phyloP scores from a whole-genome alignment of 2,797 vertebrate genomes.

The Paramormyrops hopkinsi region DNA sequence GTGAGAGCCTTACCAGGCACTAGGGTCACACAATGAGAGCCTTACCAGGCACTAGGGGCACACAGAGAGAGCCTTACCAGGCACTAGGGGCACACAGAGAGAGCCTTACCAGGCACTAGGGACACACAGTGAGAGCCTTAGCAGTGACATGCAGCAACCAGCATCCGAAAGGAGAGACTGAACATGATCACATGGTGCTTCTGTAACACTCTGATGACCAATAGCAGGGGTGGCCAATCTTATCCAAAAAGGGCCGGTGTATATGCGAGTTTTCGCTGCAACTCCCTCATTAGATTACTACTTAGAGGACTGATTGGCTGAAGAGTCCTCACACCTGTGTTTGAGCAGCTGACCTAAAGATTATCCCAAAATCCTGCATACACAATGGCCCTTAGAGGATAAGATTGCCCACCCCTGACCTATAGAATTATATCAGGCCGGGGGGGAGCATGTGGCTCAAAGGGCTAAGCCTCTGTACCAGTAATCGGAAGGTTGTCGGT shows the following conservation, averaged over 20 bases:
- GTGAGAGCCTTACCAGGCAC: background rate
- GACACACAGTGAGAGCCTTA: background rate
- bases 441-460: background rate
- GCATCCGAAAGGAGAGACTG: background rate
- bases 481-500: background rate
- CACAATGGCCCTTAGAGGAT: background rate
- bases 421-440: background rate
- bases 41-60: constrained; percentile 68
- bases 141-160: background rate
- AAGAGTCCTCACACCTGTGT: background rate
- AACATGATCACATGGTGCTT: background rate
- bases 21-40: too few relatives aligned
- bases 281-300: background rate
- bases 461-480: background rate
- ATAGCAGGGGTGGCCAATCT: background rate
- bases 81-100: too few relatives aligned
- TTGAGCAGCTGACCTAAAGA: background rate
- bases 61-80: background rate
- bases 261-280: background rate
- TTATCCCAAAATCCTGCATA: background rate
- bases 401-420: background rate
- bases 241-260: background rate
- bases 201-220: background rate
- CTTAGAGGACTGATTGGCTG: background rate
- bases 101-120: constrained; percentile 68